Evolutionary conservation across 2,113 vertebrate genomes (phyloP).

Genomic region (Dromas ardeola): DNA sequence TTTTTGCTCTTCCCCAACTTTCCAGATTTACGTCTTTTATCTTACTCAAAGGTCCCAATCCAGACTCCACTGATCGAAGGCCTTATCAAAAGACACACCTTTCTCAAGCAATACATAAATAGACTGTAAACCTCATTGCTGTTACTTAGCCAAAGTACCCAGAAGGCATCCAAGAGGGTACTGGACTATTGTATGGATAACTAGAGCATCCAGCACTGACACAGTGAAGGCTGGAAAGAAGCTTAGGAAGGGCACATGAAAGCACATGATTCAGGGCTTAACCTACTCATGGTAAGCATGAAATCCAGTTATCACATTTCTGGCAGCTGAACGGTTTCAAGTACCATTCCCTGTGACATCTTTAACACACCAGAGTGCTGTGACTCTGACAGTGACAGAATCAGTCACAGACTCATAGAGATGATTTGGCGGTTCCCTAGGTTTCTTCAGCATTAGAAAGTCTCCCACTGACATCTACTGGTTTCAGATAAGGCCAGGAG

Average conservation of each 20-base stretch:
- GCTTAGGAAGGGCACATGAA: neutral
- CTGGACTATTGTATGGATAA: neutral
- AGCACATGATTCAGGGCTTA: neutral
- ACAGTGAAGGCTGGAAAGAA: neutral
- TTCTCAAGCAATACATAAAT: neutral
- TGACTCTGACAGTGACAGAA: neutral
- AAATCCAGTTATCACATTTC: neutral
- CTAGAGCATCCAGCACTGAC: neutral
- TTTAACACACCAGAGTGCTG: neutral
- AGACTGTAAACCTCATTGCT: neutral
- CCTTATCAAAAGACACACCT: neutral
- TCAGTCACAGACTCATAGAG: neutral
- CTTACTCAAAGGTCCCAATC: neutral
- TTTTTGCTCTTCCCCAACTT: neutral
- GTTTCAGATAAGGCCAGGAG: neutral
- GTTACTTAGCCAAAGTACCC: neutral
- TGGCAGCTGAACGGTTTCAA: neutral
- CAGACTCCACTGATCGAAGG: neutral
- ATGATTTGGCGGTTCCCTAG: neutral
- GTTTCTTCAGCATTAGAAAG: neutral
- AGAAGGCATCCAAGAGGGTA: neutral
- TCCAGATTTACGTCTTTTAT: neutral
- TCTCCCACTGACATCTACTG: slow-evolving; percentile 16
- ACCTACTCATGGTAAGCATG: neutral
- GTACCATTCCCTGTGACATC: neutral